These are phyloP conservation scores for Prietella phreatophila DNA, from an alignment of 2,113 vertebrate species.

Conservation along the genomic window DNA sequence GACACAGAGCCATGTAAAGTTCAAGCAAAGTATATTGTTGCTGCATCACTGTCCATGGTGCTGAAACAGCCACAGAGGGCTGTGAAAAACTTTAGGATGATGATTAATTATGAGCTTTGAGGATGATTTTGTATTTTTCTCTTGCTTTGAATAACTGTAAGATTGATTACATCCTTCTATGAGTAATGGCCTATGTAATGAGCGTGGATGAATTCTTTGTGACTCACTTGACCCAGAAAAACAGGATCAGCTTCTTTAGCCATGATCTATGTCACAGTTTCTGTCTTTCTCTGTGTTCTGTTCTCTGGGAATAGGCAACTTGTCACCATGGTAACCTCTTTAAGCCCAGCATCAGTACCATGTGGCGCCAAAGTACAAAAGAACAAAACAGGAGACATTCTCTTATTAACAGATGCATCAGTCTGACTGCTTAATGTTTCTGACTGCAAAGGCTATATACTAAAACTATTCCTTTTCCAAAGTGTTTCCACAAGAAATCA, in stretches of 20 bases:
- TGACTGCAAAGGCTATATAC: not conserved
- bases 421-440: not conserved
- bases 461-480: not conserved
- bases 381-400: slow-evolving; percentile 19
- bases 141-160: slow-evolving; percentile 20
- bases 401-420: slow-evolving; percentile 3
- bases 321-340: slow-evolving; percentile 56
- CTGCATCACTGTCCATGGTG: slow-evolving; percentile 44
- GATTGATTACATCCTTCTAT: slow-evolving; percentile 37
- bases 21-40: not conserved
- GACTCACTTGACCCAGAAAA: slow-evolving; percentile 56
- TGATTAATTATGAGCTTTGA: slow-evolving; percentile 1
- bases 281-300: slow-evolving; percentile 35
- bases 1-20: not conserved
- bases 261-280: slow-evolving; percentile 9
- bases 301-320: slow-evolving; percentile 41
- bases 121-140: not conserved
- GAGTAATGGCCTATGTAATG: slow-evolving; percentile 27
- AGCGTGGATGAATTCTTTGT: slow-evolving; percentile 38
- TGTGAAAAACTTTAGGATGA: not conserved
- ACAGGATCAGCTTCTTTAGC: slow-evolving; percentile 48
- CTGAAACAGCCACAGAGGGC: slow-evolving; percentile 41
- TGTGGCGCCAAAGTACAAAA: slow-evolving; percentile 35
- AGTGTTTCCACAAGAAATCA: not conserved
- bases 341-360: slow-evolving; percentile 43